Base-by-base conservation (phyloP, 1,140 invertebrate genomes). In the Hyposmocoma kahamanoa region DNA sequence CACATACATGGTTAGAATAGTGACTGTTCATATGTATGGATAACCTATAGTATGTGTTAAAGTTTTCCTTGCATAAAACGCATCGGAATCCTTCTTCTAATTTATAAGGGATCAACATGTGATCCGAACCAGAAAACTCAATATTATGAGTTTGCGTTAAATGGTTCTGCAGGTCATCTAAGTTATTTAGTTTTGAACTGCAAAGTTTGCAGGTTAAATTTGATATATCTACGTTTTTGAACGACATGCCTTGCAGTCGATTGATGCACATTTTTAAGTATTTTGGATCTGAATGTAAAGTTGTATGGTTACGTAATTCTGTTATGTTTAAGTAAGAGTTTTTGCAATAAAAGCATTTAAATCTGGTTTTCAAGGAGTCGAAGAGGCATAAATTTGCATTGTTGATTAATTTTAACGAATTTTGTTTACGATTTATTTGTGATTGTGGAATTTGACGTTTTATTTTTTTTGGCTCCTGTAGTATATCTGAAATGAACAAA, bases 371-470 rank as follows among this genome's bases (percentile, higher is more conserved):
- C n/a, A 62, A 32, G 0, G 65, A 73, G n/a, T 55, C 59, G 34
- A 73, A 73, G 5, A 71, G 30, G 36, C 64, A 73, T 6, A 73
- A 44, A 17, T 73, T 73, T 10, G 70, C 79, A 22, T 84, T 78
- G 5, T 56, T 63, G 0, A 84, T 53, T 0, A 84, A 59, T 50
- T 66, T 73, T 5, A 84, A 32, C 0, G 81, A 76, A 30, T 78
- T 81, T 36, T 73, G 38, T 17, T 30, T 41, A 4, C 8, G 15
- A 13, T 34, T 15, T 4, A n/a, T 5, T 9, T 41, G 1, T 20
- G 19, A 21, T 20, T 5, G 38, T 21, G 17, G 62, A 59, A 55
- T 69, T 73, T 5, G 22, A 17, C 57, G 56, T 55, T 15, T 67
- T 53, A n/a, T 69, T 59, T 41, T 56, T 49, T 32, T 42, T 41